These are phyloP conservation scores for Chionomys nivalis DNA, from an alignment of 2,113 vertebrate genomes.

Conservation along the genomic window DNA sequence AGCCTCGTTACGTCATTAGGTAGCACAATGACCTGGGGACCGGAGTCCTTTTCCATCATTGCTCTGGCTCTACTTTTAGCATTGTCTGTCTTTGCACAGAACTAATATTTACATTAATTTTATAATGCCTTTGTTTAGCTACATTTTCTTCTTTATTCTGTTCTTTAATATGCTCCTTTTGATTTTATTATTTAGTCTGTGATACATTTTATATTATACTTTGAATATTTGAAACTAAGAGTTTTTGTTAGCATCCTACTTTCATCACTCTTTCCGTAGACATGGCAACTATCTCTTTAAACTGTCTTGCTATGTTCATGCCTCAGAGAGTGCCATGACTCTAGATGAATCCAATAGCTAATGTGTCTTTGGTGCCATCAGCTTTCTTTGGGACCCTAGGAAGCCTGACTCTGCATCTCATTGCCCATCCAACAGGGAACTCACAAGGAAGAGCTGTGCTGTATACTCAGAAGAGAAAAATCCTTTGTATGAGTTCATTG, in stretches of 20 bases:
- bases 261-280: not conserved
- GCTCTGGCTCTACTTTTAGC: not conserved
- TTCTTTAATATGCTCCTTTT: not conserved
- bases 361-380: not conserved
- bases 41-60: not conserved
- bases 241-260: not conserved
- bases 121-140: not conserved
- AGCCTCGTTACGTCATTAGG: not conserved
- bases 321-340: not conserved
- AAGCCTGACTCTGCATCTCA: too few species aligned
- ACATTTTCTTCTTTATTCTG: not conserved
- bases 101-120: not conserved
- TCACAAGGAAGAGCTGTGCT: not conserved
- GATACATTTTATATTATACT: not conserved
- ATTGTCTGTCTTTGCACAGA: slow-evolving; percentile 7
- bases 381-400: not conserved
- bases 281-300: not conserved
- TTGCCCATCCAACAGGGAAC: not conserved
- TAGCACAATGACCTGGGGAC: not conserved
- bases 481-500: not conserved
- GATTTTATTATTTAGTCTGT: slow-evolving; percentile 2
- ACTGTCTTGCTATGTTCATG: not conserved
- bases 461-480: not conserved
- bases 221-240: slow-evolving; percentile 43
- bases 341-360: not conserved